Evolutionary conservation across 2,888 invertebrate genomes (phyloP).

Genomic region (Leptodirus hochenwartii): DNA sequence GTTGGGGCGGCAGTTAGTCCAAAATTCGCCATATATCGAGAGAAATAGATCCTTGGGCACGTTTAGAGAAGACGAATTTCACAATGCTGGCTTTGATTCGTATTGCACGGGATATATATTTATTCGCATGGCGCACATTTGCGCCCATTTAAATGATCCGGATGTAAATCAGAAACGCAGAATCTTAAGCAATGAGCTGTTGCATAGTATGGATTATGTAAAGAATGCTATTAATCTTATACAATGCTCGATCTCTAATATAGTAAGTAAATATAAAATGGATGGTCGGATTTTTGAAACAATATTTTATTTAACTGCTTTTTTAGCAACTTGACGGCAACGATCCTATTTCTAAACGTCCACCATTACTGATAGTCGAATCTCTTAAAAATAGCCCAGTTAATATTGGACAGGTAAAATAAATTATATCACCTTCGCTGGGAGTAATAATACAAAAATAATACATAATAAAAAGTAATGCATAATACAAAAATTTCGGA

Average conservation of each 20-base stretch:
- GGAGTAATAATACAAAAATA: not conserved
- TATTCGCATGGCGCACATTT: slow-evolving; percentile 42
- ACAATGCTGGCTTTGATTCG: slow-evolving; percentile 76
- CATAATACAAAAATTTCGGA: too few species aligned
- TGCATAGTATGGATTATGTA: slow-evolving; percentile 29
- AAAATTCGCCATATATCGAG: slow-evolving; percentile 26
- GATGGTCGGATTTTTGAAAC: slow-evolving; percentile 2
- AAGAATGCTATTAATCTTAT: slow-evolving; percentile 42
- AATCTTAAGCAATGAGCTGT: slow-evolving; percentile 10
- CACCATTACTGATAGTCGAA: slow-evolving; percentile 31
- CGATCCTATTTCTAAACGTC: slow-evolving; percentile 31
- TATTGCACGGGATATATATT: slow-evolving; percentile 59
- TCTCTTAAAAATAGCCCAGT: slow-evolving; percentile 18
- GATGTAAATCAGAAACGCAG: slow-evolving; percentile 23
- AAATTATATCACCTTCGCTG: not conserved
- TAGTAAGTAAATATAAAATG: slow-evolving; percentile 29
- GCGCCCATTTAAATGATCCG: slow-evolving; percentile 26
- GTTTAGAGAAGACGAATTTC: slow-evolving; percentile 24
- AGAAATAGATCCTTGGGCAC: slow-evolving; percentile 13
- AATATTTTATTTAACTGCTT: slow-evolving; percentile 5
- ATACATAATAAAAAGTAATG: too few species aligned
- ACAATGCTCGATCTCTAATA: slow-evolving; percentile 33
- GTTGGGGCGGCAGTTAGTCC: slow-evolving; percentile 22
- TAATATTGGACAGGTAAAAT: slow-evolving; percentile 18
- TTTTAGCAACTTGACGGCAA: slow-evolving; percentile 30